Conservation (phyloP, 2,797 vertebrate species). For the Pangasius larnaudii region DNA sequence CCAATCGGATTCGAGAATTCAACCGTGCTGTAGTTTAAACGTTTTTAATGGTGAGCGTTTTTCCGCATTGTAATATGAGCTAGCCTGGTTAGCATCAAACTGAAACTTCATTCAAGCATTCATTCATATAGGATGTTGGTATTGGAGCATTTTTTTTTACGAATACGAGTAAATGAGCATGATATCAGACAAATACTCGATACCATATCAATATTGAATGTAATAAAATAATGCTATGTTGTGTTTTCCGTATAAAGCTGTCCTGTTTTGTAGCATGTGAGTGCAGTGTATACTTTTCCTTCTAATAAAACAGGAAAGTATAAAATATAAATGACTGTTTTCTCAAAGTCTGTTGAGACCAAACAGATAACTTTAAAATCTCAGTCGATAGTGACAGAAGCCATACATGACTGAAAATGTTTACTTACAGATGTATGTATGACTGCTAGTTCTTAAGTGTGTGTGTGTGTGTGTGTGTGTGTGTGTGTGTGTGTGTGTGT, state of each 20-base stretch:
- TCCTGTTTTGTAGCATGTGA: background rate
- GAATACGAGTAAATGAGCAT: no score
- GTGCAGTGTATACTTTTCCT: background rate
- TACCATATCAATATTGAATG: background rate
- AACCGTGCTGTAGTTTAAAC: no score
- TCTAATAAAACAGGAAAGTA: background rate
- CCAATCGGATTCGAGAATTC: no score
- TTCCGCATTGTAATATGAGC: no score
- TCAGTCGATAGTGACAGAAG: background rate
- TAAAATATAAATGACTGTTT: background rate
- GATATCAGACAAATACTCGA: no score
- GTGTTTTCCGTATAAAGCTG: background rate
- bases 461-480: constrained; percentile 7
- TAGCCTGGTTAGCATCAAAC: no score
- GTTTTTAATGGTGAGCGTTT: no score
- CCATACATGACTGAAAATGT: background rate
- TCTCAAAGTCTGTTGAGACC: background rate
- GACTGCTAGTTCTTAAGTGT: background rate
- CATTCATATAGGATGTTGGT: no score
- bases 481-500: constrained; percentile 12
- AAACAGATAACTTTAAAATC: background rate
- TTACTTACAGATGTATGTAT: background rate
- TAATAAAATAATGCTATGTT: background rate
- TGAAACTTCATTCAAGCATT: no score
- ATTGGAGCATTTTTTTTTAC: no score